These are phyloP conservation scores for Idaea dimidiata DNA, from an alignment of 2,888 invertebrate genomes.

Conservation along the genomic window DNA sequence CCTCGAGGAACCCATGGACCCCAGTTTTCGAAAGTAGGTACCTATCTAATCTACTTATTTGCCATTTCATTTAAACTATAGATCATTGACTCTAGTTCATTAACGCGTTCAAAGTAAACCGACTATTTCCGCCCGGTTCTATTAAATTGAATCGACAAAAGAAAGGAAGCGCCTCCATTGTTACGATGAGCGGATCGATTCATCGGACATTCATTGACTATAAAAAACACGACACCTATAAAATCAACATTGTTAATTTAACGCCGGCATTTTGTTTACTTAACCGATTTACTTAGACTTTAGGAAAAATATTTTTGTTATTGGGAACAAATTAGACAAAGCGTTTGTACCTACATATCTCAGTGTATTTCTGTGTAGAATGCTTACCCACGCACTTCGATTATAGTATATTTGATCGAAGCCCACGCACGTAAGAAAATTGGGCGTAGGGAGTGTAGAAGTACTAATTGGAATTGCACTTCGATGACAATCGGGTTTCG, in stretches of 20 bases:
- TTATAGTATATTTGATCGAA: too few relatives aligned
- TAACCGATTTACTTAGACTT: too few relatives aligned
- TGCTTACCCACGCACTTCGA: too few relatives aligned
- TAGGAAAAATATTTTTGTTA: constrained; percentile 78
- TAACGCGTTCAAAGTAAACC: constrained; percentile 31
- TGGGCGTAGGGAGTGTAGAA: too few relatives aligned
- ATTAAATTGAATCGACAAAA: constrained; percentile 54
- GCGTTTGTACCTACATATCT: too few relatives aligned
- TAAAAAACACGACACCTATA: constrained; percentile 46
- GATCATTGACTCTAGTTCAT: constrained; percentile 17
- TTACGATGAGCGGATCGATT: constrained; percentile 40
- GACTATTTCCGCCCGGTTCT: constrained; percentile 29
- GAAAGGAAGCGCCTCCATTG: constrained; percentile 51
- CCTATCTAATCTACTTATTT: too few relatives aligned
- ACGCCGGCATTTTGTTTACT: constrained; percentile 62
- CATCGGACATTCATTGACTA: constrained; percentile 42
- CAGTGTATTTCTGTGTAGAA: too few relatives aligned
- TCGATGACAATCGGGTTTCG: too few relatives aligned
- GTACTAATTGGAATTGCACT: too few relatives aligned
- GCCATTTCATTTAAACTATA: constrained; percentile 3
- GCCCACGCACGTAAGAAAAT: too few relatives aligned
- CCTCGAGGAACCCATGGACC: too few relatives aligned
- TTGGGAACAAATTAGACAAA: constrained; percentile 30
- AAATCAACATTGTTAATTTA: constrained; percentile 71
- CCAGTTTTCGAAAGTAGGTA: too few relatives aligned